Evolutionary conservation across 2,888 invertebrate genomes (phyloP).

Genomic region (Octonoba sinensis): DNA sequence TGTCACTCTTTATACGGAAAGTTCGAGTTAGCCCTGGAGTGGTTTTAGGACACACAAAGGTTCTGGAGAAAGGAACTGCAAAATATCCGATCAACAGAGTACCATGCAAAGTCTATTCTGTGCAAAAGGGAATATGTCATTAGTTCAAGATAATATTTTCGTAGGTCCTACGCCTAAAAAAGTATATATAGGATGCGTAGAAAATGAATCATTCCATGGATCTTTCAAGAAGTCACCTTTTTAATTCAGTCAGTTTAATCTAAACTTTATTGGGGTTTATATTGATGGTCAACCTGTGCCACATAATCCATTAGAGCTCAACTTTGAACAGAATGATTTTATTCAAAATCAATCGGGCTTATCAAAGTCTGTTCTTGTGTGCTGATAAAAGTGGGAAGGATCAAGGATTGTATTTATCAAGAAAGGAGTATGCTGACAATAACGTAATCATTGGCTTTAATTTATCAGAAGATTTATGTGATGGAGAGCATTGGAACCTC

Average conservation of each 20-base stretch:
- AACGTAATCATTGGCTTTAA: slow-evolving; percentile 11
- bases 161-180: too few species aligned
- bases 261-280: too few species aligned
- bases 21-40: slow-evolving; percentile 66
- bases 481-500: slow-evolving; percentile 16
- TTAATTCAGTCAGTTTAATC: too few species aligned
- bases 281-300: not conserved
- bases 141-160: too few species aligned
- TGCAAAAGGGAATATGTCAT: too few species aligned
- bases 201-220: too few species aligned
- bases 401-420: slow-evolving; percentile 15
- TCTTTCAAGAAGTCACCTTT: too few species aligned
- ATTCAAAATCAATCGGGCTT: slow-evolving; percentile 66
- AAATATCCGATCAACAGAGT: slow-evolving; percentile 33
- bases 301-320: slow-evolving; percentile 6
- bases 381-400: too few species aligned
- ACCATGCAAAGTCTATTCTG: not conserved
- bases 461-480: slow-evolving; percentile 56
- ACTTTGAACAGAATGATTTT: slow-evolving; percentile 11
- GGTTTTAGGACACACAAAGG: slow-evolving; percentile 38
- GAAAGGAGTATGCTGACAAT: slow-evolving; percentile 5
- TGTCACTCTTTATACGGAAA: slow-evolving; percentile 65
- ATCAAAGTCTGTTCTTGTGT: slow-evolving; percentile 67
- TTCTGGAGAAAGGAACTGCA: not conserved
- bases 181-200: too few species aligned